These are phyloP conservation scores for Dendroctonus valens DNA, from an alignment of 1,140 invertebrate species.

Conservation along the genomic window DNA sequence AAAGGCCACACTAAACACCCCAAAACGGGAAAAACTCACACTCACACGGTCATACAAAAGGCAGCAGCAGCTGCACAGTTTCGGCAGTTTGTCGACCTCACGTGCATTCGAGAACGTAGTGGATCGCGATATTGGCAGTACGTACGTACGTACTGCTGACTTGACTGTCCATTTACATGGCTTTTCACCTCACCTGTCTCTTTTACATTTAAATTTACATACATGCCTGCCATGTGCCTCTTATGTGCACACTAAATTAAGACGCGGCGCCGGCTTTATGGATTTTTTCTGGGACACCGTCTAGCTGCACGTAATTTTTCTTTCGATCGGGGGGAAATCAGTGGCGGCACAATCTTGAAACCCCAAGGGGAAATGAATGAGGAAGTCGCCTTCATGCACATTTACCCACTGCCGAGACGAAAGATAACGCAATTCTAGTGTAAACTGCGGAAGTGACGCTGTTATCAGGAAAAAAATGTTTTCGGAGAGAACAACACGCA, in stretches of 20 bases:
- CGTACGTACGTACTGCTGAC: too few species aligned
- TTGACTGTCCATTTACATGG: neutral
- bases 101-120: neutral
- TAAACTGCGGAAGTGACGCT: too few species aligned
- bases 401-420: too few species aligned
- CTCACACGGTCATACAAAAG: neutral
- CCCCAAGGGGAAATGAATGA: neutral
- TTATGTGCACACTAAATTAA: constrained; percentile 18
- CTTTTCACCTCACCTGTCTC: constrained; percentile 6
- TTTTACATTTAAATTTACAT: neutral
- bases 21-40: constrained; percentile 1
- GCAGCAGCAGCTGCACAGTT: constrained; percentile 6
- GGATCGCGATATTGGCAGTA: too few species aligned
- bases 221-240: neutral
- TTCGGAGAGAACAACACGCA: too few species aligned
- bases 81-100: constrained; percentile 7
- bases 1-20: neutral
- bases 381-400: too few species aligned
- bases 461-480: too few species aligned
- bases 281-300: constrained; percentile 10
- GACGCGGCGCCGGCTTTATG: constrained; percentile 17
- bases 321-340: neutral
- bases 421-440: too few species aligned
- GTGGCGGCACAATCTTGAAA: neutral
- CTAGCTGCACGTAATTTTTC: neutral